phyloP scores from a whole-genome alignment of 2,797 vertebrate species.

The Cichlasoma orientale region DNA sequence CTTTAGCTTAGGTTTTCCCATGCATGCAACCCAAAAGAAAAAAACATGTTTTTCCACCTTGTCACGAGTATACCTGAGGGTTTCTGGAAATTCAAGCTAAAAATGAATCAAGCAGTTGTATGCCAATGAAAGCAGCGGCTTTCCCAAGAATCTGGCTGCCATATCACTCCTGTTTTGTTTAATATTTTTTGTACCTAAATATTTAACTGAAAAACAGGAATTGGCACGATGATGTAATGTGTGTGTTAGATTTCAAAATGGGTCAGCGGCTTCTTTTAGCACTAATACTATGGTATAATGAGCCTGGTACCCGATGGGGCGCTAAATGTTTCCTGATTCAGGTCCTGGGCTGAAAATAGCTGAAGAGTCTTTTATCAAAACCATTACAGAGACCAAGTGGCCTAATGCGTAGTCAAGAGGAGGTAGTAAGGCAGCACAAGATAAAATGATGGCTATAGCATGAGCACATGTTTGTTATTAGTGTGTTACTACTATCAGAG shows the following conservation, averaged over 20 bases:
- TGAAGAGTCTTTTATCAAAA: conserved; percentile 45
- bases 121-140: neutral
- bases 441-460: conserved; percentile 10
- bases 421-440: neutral
- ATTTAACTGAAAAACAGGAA: conserved; percentile 3
- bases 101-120: neutral
- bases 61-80: neutral
- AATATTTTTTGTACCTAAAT: neutral
- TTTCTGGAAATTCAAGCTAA: neutral
- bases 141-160: neutral
- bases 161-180: neutral
- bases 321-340: conserved; percentile 62
- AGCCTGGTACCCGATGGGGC: conserved; percentile 56
- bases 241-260: conserved; percentile 47
- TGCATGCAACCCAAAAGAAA: neutral
- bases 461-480: conserved; percentile 62
- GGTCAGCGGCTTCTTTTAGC: conserved; percentile 59
- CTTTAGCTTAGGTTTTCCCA: neutral
- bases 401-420: conserved; percentile 3
- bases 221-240: conserved; percentile 16
- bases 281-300: conserved; percentile 60
- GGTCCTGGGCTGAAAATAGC: conserved; percentile 67
- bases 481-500: conserved; percentile 63
- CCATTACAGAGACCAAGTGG: conserved; percentile 43
- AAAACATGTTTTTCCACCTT: neutral